Percentiles rank a stretch among this genome's conserved stretches.
phyloP scores from a whole-genome alignment of 2,113 vertebrate genomes.

The Stigmatopora argus region DNA sequence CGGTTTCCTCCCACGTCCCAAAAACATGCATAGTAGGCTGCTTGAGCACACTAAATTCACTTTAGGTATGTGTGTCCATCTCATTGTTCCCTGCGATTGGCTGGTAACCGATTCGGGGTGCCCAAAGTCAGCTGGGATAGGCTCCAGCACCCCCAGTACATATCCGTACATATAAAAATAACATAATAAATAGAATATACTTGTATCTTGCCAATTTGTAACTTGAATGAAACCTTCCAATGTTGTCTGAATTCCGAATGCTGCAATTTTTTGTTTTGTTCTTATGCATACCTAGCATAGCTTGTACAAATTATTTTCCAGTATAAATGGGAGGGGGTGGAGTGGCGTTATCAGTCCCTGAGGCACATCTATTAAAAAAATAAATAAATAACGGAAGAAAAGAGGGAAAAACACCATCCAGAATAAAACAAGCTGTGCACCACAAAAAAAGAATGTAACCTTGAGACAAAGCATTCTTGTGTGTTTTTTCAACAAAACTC shows the following conservation, averaged over 20 bases:
- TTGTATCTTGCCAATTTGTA: no score
- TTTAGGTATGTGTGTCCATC: no score
- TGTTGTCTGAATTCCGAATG: background rate
- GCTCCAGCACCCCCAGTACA: no score
- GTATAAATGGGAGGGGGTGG: background rate
- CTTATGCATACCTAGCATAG: background rate
- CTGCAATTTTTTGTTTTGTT: background rate
- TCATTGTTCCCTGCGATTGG: no score
- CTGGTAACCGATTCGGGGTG: no score
- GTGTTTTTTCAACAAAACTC: conserved; percentile 19
- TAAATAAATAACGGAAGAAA: background rate
- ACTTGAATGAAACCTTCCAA: background rate
- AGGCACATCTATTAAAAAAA: background rate
- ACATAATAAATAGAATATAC: no score
- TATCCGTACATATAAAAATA: no score
- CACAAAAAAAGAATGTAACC: background rate
- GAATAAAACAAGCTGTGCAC: background rate
- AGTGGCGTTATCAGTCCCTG: background rate
- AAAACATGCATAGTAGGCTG: no score
- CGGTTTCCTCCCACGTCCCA: no score
- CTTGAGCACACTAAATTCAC: no score
- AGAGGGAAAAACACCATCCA: background rate
- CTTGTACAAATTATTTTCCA: background rate
- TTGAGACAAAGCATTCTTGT: conserved; percentile 3
- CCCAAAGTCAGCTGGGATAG: no score